Percentiles rank a stretch among this genome's conserved stretches.
Conservation (phyloP, 2,797 vertebrate genomes). For the Acrocephalus scirpaceus region DNA sequence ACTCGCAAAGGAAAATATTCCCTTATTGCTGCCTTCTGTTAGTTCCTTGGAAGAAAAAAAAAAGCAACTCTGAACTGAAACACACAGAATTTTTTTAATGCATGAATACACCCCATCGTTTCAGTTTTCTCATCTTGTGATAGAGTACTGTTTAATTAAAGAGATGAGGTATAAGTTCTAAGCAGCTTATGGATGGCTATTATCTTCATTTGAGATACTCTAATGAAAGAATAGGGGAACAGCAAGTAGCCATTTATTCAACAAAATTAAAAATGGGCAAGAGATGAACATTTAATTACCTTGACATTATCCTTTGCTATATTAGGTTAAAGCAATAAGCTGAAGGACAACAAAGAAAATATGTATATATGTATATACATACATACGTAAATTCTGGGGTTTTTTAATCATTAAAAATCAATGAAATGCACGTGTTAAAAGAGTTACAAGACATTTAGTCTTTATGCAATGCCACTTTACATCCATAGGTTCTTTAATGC, state of each 20-base stretch:
- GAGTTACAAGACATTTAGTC: neutral
- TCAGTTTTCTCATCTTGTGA: neutral
- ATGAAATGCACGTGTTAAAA: neutral
- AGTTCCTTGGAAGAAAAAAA: neutral
- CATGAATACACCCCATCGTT: neutral
- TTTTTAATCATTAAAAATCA: neutral
- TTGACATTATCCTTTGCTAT: conserved; percentile 6
- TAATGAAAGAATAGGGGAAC: conserved; percentile 32
- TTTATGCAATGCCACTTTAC: neutral
- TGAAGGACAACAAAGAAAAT: neutral
- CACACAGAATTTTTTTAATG: neutral
- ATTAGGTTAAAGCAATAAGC: conserved; percentile 16
- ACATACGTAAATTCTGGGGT: neutral
- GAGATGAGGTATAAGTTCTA: neutral
- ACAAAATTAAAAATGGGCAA: conserved; percentile 41
- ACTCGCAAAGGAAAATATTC: neutral
- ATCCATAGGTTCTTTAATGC: neutral
- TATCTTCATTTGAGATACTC: neutral
- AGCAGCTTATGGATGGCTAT: neutral
- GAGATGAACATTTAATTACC: conserved; percentile 50
- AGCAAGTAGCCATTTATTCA: conserved; percentile 18
- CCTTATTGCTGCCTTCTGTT: neutral
- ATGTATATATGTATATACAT: neutral
- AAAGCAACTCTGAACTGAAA: neutral
- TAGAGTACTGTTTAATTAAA: conserved; percentile 7